A percentile compares a stretch with the other conserved stretches of the same genome.
phyloP scores from a whole-genome alignment of 2,888 invertebrate genomes.

The Apamea monoglypha region DNA sequence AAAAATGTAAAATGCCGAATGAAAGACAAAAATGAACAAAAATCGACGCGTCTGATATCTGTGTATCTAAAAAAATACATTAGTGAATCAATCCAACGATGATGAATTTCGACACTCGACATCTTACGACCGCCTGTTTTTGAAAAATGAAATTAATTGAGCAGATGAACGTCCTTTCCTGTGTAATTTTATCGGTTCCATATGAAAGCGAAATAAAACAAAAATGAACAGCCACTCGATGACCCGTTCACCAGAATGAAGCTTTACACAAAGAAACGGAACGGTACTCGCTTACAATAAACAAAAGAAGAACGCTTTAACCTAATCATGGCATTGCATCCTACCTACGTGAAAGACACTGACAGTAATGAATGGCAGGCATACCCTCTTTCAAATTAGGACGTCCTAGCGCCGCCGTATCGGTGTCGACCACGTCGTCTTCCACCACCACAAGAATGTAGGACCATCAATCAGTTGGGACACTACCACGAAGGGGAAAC shows the following conservation, averaged over 20 bases:
- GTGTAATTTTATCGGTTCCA: neutral
- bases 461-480: slow-evolving; percentile 71
- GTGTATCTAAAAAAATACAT: neutral
- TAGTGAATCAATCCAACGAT: neutral
- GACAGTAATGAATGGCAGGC: slow-evolving; percentile 68
- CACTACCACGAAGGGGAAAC: slow-evolving; percentile 52
- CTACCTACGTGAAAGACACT: slow-evolving; percentile 33
- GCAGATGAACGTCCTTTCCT: neutral
- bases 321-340: slow-evolving; percentile 15
- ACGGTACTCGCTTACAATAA: neutral
- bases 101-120: neutral
- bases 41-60: no score
- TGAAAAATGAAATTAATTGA: neutral
- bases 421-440: slow-evolving; percentile 66
- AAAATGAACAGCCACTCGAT: neutral
- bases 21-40: neutral
- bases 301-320: slow-evolving; percentile 10
- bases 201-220: neutral
- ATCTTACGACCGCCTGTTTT: neutral
- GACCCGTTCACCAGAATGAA: neutral
- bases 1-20: no score
- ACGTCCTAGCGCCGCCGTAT: slow-evolving; percentile 64
- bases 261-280: neutral
- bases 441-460: slow-evolving; percentile 64
- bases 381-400: slow-evolving; percentile 69